Evolutionary conservation across 1,140 invertebrate species (phyloP), one percentile per base, ranked within the genome.

Genomic region (Papilio helenus): DNA sequence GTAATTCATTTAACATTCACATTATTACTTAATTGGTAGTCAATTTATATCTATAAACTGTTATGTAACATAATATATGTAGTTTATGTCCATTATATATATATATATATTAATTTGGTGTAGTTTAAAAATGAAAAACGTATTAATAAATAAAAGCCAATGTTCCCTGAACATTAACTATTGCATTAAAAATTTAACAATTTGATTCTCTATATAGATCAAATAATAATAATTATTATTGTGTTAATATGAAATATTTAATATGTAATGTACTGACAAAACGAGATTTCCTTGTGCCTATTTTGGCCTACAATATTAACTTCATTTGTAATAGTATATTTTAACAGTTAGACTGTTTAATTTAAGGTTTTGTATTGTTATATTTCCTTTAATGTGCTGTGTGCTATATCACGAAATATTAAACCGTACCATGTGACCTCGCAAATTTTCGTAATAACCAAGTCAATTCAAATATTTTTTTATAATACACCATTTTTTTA

Each of bases 401-500:
- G 58, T 26, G 10, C 20, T 26, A 2, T 0, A 23, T 23, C 58
- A 23, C 10, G 0, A 12, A 61, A 61, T 61, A 10, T 61, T 26
- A 1, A 26, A 26, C 20, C 20, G 58, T 61, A 55, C n/a, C 5
- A 26, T 61, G 58, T 26, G 58, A 61, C 29, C 23, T 61, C 10
- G 58, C 20, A 23, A 72, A 72, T 72, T 72, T 42, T 9, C 29
- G 3, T 72, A 18, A 39, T 26, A 34, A 34, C 34, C 16, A 39
- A 72, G 72, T 44, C 72, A 26, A 73, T 73, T 73, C 12, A 46
- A 72, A 7, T 72, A n/a, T 39, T 20, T 72, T 34, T 39, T 34
- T 72, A n/a, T 34, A 2, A 55, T 58, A 20, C 8, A 23, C 58
- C 7, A 20, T 20, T 55, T 39, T 39, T 39, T 55, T 9, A 20